Conservation (phyloP, 2,797 vertebrate species). For the Psittacula echo region DNA sequence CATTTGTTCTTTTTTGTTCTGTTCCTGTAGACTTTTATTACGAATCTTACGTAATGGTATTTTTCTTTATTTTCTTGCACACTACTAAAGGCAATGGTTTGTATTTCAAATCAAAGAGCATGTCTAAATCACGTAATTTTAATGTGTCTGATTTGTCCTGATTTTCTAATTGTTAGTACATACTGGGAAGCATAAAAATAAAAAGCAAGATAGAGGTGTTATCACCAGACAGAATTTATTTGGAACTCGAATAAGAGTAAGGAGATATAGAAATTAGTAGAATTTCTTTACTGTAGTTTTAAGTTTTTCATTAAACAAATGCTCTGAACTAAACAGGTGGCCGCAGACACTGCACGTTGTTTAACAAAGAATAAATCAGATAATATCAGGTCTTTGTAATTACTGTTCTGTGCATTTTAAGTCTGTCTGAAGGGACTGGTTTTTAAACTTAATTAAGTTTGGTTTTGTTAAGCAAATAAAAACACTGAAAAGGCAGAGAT, state of each 20-base stretch:
- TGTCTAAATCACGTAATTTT: background rate
- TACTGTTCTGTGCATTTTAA: background rate
- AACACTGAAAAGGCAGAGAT: background rate
- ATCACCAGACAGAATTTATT: background rate
- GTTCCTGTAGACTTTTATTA: background rate
- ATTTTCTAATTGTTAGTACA: background rate
- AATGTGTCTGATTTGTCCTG: background rate
- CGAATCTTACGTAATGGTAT: background rate
- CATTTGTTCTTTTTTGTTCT: background rate
- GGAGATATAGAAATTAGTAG: background rate
- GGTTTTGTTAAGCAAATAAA: background rate
- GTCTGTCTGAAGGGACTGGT: background rate
- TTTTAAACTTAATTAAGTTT: background rate
- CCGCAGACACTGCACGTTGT: background rate
- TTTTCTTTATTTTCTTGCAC: conserved; percentile 40
- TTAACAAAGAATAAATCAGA: background rate
- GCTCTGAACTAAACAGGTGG: background rate
- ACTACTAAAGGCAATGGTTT: conserved; percentile 41
- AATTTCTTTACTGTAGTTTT: background rate
- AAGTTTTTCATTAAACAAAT: background rate
- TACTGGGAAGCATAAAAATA: background rate
- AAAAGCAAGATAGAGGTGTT: background rate
- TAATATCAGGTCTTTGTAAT: background rate
- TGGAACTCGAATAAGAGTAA: background rate
- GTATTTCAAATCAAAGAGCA: conserved; percentile 8